Evolutionary conservation across 2,888 invertebrate genomes (phyloP).

Genomic region (Platycheirus albimanus): DNA sequence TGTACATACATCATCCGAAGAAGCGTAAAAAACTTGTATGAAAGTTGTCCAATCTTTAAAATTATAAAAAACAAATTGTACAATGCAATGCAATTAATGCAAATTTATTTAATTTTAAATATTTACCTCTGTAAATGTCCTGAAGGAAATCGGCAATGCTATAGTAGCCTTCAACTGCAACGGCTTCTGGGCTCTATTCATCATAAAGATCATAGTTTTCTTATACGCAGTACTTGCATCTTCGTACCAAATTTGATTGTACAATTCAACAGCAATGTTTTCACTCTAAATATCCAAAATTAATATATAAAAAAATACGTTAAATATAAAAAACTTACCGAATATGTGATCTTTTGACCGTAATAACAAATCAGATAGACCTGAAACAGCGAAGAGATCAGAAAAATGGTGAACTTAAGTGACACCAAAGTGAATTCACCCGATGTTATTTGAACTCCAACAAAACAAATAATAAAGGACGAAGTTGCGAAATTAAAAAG

Average conservation of each 20-base stretch:
- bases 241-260: conserved; percentile 78
- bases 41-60: conserved; percentile 80
- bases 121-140: conserved; percentile 78
- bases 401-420: conserved; percentile 77
- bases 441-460: conserved; percentile 80
- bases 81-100: too few species aligned
- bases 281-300: conserved; percentile 75
- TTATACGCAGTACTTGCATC: conserved; percentile 77
- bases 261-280: conserved; percentile 77
- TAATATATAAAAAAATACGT: background rate
- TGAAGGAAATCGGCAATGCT: conserved; percentile 78
- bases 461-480: conserved; percentile 79
- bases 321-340: conserved; percentile 74
- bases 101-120: too few species aligned
- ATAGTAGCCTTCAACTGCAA: conserved; percentile 77
- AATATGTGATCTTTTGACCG: conserved; percentile 77
- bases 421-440: conserved; percentile 76
- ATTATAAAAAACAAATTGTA: too few species aligned
- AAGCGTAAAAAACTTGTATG: conserved; percentile 81
- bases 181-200: conserved; percentile 78
- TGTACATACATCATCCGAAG: conserved; percentile 79
- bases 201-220: conserved; percentile 78
- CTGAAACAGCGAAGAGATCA: conserved; percentile 78
- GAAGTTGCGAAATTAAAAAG: conserved; percentile 79
- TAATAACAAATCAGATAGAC: conserved; percentile 78